Base-by-base conservation (phyloP, 2,113 vertebrate genomes). In the Regulus satrapa region DNA sequence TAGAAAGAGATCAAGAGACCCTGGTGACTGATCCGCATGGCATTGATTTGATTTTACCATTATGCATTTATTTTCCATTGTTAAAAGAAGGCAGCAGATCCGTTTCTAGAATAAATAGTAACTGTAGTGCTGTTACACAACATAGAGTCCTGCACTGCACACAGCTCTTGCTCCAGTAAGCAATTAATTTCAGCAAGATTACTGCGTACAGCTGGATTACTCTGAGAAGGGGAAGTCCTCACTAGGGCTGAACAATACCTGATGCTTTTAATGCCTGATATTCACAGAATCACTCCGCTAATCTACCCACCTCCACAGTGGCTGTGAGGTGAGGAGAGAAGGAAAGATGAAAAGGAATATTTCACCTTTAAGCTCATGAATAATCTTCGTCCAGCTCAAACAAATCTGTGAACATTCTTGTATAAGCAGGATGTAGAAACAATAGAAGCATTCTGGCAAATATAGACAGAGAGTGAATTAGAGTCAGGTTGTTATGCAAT, bases 31-130 rank as follows among this genome's bases (percentile, higher is more conserved):
- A 91, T 78, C 58, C 0, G 3, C 64, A 75, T 82, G 88, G 72
- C 82, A 80, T 18, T 85, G 79, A 93, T 93, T 93, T 80, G 77
- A 91, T 91, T 95, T 87, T 84, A 83, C 64, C 61, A 68, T 15
- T 71, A 91, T 49, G 61, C 76, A 81, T 76, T 89, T 86, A 58
- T 76, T 75, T 94, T 40, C 54, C 79, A 58, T 89, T 93, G 81
- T 88, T 88, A 92, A 79, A 79, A 85, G 56, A 68, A 80, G 36
- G 85, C 0, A 88, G 72, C 46, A 55, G 46, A 59, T 69, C 71
- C 58, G 46, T 86, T 93, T 85, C 38, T 23, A 38, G 79, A 40
- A 69, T 58, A n/a, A 92, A 67, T 24, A 58, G 77, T 29, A 76
- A 64, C 77, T 34, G 6, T 32, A 45, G 45, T 43, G 66, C 66